Evolutionary conservation across 1,140 invertebrate genomes (phyloP), one percentile per base, ranked within the genome.

Genomic region (Aphidius ervi): DNA sequence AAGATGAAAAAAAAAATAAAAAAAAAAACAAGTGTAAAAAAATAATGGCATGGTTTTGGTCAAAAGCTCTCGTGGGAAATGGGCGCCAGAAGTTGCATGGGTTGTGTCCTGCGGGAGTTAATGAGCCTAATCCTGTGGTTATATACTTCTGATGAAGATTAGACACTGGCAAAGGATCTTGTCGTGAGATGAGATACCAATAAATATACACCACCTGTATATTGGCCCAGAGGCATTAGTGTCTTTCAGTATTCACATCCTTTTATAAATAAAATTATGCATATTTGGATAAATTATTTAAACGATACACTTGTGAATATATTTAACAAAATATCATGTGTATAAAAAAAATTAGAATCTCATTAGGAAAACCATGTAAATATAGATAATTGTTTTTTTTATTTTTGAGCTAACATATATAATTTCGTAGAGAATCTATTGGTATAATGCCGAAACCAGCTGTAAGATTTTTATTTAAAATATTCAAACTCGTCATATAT

Each of bases 121-220:
- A 80, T 72, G 74, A 79, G 74, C 62, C 67, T 77, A 77, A 77
- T 77, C 74, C 72, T 68, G 50, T 61, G 63, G 65, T 58, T 61
- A 62, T 59, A 62, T 31, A 31, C 23, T 2, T 31, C 4, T 64
- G 68, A 63, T 58, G 63, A 48, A 72, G 72, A 76, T 75, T 76
- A 75, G 68, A 60, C 61, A 39, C 23, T 41, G 4, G 4, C 16
- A 9, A 56, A 66, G 65, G 69, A 73, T 66, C 65, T 67, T 65
- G 65, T 66, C 63, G 69, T 61, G 67, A 65, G 61, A 70, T 65
- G 67, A 58, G 53, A 52, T 10, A 6, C 9, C 9, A 2, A 46
- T 23, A 23, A 48, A 56, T 70, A 16, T 16, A 16, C 16, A 66
- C 68, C 70, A 75, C 74, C 71, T 77, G 72, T 77, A 66, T 65